Conservation (phyloP, 2,888 invertebrate species). For the Hyposoter dolosus region DNA sequence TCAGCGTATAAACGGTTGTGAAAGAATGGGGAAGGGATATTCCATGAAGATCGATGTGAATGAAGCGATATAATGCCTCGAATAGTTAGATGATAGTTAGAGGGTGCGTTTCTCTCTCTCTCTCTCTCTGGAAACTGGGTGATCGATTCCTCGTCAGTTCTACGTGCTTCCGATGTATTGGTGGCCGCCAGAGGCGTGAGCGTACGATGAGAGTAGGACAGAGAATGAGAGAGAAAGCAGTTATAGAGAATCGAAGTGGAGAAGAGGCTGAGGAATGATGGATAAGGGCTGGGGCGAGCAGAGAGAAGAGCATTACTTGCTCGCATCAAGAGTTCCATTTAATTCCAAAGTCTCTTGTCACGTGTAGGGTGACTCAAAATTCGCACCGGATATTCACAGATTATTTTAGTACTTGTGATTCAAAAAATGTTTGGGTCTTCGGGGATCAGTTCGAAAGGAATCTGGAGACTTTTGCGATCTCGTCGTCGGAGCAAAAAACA, state of each 20-base stretch:
- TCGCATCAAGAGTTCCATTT: constrained; percentile 38
- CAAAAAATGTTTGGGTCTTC: background rate
- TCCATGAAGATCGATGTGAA: constrained; percentile 46
- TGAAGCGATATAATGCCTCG: constrained; percentile 31
- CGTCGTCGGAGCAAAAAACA: too few species aligned
- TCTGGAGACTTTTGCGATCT: too few species aligned
- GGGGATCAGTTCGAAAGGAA: background rate
- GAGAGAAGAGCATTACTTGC: constrained; percentile 5
- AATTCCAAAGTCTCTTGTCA: constrained; percentile 5
- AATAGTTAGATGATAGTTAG: constrained; percentile 48
- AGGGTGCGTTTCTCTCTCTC: constrained; percentile 37
- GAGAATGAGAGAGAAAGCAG: background rate
- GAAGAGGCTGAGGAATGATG: constrained; percentile 55
- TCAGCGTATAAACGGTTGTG: constrained; percentile 10
- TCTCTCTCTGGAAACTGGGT: constrained; percentile 48
- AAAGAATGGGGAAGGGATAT: constrained; percentile 18
- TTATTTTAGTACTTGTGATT: background rate
- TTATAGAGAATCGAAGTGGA: constrained; percentile 14
- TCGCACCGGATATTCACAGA: background rate
- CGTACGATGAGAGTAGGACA: constrained; percentile 21
- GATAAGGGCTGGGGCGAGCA: constrained; percentile 20
- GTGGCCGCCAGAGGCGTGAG: constrained; percentile 3
- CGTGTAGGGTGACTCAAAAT: background rate
- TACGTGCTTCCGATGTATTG: constrained; percentile 31
- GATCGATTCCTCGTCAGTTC: constrained; percentile 56